Base-by-base conservation (phyloP, 2,888 invertebrate species). In the Hirtodrosophila cameraria region DNA sequence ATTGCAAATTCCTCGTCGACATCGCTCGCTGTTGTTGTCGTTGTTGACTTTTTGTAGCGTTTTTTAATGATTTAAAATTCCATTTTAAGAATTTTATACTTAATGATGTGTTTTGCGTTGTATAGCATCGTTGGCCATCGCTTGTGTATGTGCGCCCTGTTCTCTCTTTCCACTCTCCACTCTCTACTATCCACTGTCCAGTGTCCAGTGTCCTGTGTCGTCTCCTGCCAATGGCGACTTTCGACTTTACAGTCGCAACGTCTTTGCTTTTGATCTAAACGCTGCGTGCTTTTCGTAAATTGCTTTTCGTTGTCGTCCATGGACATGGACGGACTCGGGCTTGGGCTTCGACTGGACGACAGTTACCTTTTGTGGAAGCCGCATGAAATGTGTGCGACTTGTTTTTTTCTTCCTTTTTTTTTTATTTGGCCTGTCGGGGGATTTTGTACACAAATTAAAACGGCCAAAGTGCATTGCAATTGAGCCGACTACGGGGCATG, bases 81-180 rank as follows among this genome's bases (percentile, higher is more conserved):
- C 90, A 90, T 91, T 91, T 91, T 90, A 90, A 91, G 90, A 90
- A 91, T 91, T 91, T 90, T 90, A 90, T 90, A 90, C 90, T 90
- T 91, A 91, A 91, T 91, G 90, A 91, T 90, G 90, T 91, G 90
- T 91, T 90, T 90, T 89, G 87, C 88, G 87, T 85, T 89, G 88
- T 89, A 88, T 88, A 82, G 71, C 81, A 83, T 86, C 78, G 58
- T 30, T 15, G 13, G 11, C 27, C 42, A 31, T 8, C 36, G 28
- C 52, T 74, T 39, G n/a, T 39, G 57, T 38, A 20, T 28, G 46
- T 39, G 31, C 33, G 9, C 38, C 33, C 38, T 18, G 2, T 41
- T 15, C 27, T 11, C 20, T 20, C 30, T 23, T 23, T 1, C 6
- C 23, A 1, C 23, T n/a, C n/a, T n/a, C n/a, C n/a, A n/a, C n/a